Evolutionary conservation across 1,140 invertebrate genomes (phyloP).

Genomic region (Polyergus mexicanus): DNA sequence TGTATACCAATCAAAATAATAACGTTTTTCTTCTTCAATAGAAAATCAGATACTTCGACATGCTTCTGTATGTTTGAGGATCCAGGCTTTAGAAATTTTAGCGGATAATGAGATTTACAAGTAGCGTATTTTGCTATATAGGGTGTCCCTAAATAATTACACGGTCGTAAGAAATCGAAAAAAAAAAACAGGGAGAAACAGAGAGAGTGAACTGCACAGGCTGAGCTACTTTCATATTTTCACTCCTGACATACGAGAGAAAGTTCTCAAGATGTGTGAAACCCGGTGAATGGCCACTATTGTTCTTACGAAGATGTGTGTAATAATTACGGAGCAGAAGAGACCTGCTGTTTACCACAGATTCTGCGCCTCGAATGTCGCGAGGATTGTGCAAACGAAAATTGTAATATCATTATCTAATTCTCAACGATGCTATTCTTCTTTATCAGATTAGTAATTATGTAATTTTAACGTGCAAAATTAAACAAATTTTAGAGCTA

Average conservation of each 20-base stretch:
- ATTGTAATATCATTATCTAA: constrained; percentile 55
- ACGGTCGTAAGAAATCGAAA: constrained; percentile 27
- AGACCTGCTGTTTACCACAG: constrained; percentile 28
- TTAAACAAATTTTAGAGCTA: no score
- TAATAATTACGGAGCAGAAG: constrained; percentile 64
- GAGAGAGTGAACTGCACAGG: constrained; percentile 75
- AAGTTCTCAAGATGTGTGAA: constrained; percentile 85
- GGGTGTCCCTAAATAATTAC: constrained; percentile 25
- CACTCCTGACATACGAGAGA: constrained; percentile 83
- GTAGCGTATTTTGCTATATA: neutral
- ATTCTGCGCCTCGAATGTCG: constrained; percentile 43
- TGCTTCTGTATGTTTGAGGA: neutral
- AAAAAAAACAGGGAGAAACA: constrained; percentile 68
- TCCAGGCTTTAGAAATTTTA: neutral
- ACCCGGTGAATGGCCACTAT: constrained; percentile 78
- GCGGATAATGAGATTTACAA: neutral
- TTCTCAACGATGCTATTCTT: constrained; percentile 14
- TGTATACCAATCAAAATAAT: neutral
- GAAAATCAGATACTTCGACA: neutral
- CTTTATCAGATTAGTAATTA: constrained; percentile 28
- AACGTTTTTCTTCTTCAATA: neutral
- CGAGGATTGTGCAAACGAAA: constrained; percentile 65
- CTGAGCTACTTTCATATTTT: constrained; percentile 87
- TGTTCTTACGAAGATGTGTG: constrained; percentile 78
- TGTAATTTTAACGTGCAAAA: constrained; percentile 3